These are phyloP conservation scores for Epinephelus coioides DNA, from an alignment of 2,797 vertebrate genomes.

Conservation along the genomic window DNA sequence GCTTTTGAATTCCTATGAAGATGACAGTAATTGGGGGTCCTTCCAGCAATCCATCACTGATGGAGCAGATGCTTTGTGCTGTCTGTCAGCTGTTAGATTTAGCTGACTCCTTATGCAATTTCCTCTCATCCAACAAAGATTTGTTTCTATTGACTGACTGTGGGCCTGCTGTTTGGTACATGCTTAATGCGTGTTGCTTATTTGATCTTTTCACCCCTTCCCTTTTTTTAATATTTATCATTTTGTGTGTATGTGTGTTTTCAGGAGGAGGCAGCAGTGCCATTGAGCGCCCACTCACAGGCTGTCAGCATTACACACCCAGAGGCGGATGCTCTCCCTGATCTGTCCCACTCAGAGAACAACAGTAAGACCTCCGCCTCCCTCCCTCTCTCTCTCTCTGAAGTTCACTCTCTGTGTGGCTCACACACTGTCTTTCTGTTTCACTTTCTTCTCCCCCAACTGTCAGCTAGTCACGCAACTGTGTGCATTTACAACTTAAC, in stretches of 20 bases:
- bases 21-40: slow-evolving; percentile 44
- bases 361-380: slow-evolving; percentile 82
- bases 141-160: slow-evolving; percentile 42
- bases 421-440: slow-evolving; percentile 25
- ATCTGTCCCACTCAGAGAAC: slow-evolving; percentile 74
- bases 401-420: not conserved
- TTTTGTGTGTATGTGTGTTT: slow-evolving; percentile 45
- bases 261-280: slow-evolving; percentile 73
- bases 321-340: slow-evolving; percentile 68
- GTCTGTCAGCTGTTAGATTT: slow-evolving; percentile 41
- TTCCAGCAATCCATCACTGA: slow-evolving; percentile 30
- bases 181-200: slow-evolving; percentile 33
- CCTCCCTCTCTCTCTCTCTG: not conserved
- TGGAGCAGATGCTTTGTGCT: slow-evolving; percentile 41
- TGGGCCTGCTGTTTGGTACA: slow-evolving; percentile 40
- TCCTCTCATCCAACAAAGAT: slow-evolving; percentile 31
- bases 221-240: slow-evolving; percentile 39
- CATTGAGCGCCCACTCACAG: slow-evolving; percentile 70
- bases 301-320: slow-evolving; percentile 58
- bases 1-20: slow-evolving; percentile 30
- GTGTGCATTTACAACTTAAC: slow-evolving; percentile 31
- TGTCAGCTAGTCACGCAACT: slow-evolving; percentile 28
- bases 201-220: slow-evolving; percentile 58
- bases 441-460: slow-evolving; percentile 37
- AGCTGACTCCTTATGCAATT: slow-evolving; percentile 13